Base-by-base conservation (phyloP, 1,140 invertebrate genomes). In the Heterodera carotae region DNA sequence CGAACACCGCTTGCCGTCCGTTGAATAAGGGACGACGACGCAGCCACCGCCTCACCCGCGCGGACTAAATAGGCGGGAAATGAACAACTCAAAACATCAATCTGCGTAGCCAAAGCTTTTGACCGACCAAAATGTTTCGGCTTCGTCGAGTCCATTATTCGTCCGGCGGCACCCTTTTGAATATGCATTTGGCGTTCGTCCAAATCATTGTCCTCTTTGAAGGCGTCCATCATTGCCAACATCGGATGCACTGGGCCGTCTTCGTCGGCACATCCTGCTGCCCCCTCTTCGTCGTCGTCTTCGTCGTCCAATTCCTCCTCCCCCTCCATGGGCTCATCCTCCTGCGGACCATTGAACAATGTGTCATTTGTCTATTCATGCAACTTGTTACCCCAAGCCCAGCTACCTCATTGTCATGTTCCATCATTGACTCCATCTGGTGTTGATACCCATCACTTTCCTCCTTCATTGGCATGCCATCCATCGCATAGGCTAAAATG, bases 291-390 rank as follows among this genome's bases (percentile, higher is more conserved):
- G 7, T 34, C 62, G 62, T 34, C 62, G 12, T 22, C 62, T 2
- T 66, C 62, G n/a, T 66, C 62, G 15, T 66, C 48, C 18, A n/a
- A n/a, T n/a, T 22, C 62, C 12, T 66, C 62, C 62, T 66, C 62
- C 22, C 27, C 48, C 18, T 53, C 48, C 48, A 53, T 53, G 0
- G 0, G 48, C 22, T 53, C 48, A 53, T 53, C 48, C 48, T 53
- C 48, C 18, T 53, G 48, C 48, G 12, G 48, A 15, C 18, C 39
- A 12, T 43, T 43, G 7, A 43, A 43, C 0, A 43, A 43, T 43
- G 39, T 7, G 15, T 10, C n/a, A n/a, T n/a, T n/a, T n/a, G n/a
- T n/a, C n/a, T n/a, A 2, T 10, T 43, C 7, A 43, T 43, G 15
- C 39, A 43, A n/a, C 7, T 43, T 43, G 39, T 4, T 43, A 7